Evolutionary conservation across 2,113 vertebrate genomes (phyloP), one percentile per base, ranked within the genome.

Genomic region (Cercocebus atys): DNA sequence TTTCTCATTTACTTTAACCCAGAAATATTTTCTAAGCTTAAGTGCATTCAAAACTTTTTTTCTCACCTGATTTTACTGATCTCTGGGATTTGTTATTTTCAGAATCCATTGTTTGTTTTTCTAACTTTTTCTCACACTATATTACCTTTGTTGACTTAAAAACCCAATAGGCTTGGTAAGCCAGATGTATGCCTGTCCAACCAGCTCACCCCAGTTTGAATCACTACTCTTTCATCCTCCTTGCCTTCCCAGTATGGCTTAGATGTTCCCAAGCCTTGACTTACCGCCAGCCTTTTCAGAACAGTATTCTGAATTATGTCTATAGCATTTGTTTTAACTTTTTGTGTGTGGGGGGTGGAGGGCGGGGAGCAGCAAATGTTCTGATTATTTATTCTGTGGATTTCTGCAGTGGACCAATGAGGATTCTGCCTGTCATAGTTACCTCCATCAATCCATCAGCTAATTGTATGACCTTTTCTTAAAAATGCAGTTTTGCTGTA

Each of bases 381-480:
- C 55, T 40, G 5, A 88, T 88, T 25, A 88, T 92, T 94, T 94
- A 73, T 68, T 92, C 64, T 97, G 2, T 70, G 64, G 30, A 73
- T 88, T 97, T 90, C 75, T 93, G n/a, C 88, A 45, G 93, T 85
- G 6, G 70, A 61, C 4, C 35, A 52, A 30, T 73, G 35, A 97
- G 30, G 30, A 85, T 93, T 88, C 45, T 96, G 40, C 50, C 90
- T 85, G 25, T 45, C n/a, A 66, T 55, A 97, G 70, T 95, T 96
- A 35, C 90, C 30, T 81, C 73, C 90, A 79, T 94, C 87, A 87
- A 78, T 72, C 76, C 72, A 85, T 95, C 75, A 92, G 38, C 32
- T 97, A 97, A 89, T 88, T 94, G 32, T 38, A 81, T 0, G 7
- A 90, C 61, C 83, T 97, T 97, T 95, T 82, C 88, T 88, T 96